A percentile compares a stretch with the other conserved stretches of the same genome.
Conservation (phyloP, 2,888 invertebrate species). For the Sinelater perroti region DNA sequence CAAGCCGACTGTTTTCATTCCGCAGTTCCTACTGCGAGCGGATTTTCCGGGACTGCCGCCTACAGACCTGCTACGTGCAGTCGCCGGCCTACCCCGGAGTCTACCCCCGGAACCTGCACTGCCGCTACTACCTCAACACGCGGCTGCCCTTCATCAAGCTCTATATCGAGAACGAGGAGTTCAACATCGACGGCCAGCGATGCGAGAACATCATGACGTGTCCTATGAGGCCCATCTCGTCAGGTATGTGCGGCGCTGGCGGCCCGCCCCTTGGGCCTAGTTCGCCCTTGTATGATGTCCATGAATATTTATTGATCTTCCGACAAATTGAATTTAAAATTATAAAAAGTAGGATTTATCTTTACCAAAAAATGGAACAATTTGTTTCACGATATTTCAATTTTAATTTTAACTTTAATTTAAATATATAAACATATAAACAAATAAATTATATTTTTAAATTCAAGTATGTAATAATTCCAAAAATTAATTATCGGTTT, state of each 20-base stretch:
- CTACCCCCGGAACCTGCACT: slow-evolving; percentile 89
- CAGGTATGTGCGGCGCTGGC: slow-evolving; percentile 63
- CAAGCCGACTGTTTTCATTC: slow-evolving; percentile 33
- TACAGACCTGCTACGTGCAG: slow-evolving; percentile 93
- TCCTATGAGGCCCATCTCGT: slow-evolving; percentile 90
- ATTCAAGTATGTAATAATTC: too few species aligned
- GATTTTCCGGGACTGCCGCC: slow-evolving; percentile 85
- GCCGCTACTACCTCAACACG: slow-evolving; percentile 90
- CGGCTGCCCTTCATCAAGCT: slow-evolving; percentile 88
- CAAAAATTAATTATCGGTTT: too few species aligned
- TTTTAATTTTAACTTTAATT: too few species aligned
- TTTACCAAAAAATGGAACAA: too few species aligned
- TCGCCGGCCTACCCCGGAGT: slow-evolving; percentile 93
- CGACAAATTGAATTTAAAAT: slow-evolving; percentile 3
- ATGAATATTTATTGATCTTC: slow-evolving; percentile 5
- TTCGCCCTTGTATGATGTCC: not conserved
- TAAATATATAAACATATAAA: too few species aligned
- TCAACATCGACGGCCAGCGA: slow-evolving; percentile 91
- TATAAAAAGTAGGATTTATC: too few species aligned
- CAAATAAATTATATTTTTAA: too few species aligned
- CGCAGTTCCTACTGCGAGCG: slow-evolving; percentile 86
- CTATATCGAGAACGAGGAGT: slow-evolving; percentile 92
- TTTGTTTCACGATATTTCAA: too few species aligned
- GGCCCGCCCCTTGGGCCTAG: slow-evolving; percentile 8
- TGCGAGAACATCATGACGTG: slow-evolving; percentile 96